These are phyloP conservation scores for Dendrolimus houi DNA, from an alignment of 2,888 invertebrate genomes.

Conservation along the genomic window DNA sequence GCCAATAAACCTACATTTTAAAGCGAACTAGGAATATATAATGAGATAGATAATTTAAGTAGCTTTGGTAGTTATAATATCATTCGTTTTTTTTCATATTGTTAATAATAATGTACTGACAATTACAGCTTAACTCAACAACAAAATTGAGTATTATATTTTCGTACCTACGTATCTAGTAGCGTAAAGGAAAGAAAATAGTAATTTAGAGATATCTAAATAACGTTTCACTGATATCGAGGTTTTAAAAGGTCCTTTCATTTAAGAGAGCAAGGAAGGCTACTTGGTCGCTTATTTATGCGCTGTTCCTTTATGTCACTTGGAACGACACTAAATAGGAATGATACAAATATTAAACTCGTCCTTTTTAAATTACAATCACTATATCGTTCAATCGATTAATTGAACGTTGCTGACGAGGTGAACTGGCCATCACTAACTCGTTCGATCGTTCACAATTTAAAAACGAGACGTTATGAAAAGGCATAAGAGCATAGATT, in stretches of 20 bases:
- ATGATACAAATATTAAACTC: slow-evolving; percentile 24
- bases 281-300: slow-evolving; percentile 28
- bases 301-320: slow-evolving; percentile 20
- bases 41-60: slow-evolving; percentile 73
- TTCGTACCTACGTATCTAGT: slow-evolving; percentile 27
- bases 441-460: background rate
- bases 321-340: slow-evolving; percentile 35
- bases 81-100: slow-evolving; percentile 34
- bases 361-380: background rate
- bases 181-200: slow-evolving; percentile 29
- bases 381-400: background rate
- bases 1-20: slow-evolving; percentile 70
- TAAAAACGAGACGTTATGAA: background rate
- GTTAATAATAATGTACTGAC: slow-evolving; percentile 24
- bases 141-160: slow-evolving; percentile 45
- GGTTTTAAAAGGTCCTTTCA: slow-evolving; percentile 8
- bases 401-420: background rate
- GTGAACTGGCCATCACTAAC: background rate
- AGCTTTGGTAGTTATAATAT: slow-evolving; percentile 71
- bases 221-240: slow-evolving; percentile 24
- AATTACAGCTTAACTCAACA: slow-evolving; percentile 17
- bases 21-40: slow-evolving; percentile 74
- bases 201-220: slow-evolving; percentile 19
- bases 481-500: background rate
- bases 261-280: slow-evolving; percentile 46